Evolutionary conservation across 2,797 vertebrate species (phyloP), one percentile per base, ranked within the genome.

Genomic region (Anabas testudineus): DNA sequence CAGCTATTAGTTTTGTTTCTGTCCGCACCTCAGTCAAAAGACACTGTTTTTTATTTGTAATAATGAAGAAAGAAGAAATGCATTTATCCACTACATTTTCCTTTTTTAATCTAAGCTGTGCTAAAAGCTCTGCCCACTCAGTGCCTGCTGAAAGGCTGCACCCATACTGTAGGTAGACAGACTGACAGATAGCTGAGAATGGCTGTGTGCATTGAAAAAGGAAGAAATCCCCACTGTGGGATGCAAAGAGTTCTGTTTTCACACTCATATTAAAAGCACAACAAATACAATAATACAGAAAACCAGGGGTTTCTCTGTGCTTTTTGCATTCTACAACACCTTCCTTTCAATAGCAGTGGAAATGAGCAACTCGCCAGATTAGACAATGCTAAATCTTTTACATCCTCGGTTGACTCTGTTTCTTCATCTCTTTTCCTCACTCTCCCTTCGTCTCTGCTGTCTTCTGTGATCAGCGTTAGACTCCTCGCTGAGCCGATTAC

Each of bases 401-500:
- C 60, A 59, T 75, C 67, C 67, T 28, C 45, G 61, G 54, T 22
- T 63, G 53, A 81, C 78, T 71, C 59, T 42, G 57, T 79, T 70
- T 61, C 61, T 30, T 28, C 47, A 28, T 70, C 55, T 64, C 69
- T 59, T 67, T 61, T 47, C 54, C 64, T 76, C 78, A 58, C 69
- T 80, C 74, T 81, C 75, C 56, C 71, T 62, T 77, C 64, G 43
- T 84, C 75, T 73, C 58, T 63, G 74, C 74, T 76, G 83, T 90
- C 87, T 60, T 60, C 64, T 70, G 48, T 37, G 65, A 88, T 89
- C 85, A 88, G 82, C 1, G 60, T 87, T 67, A 78, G 48, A 49
- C 58, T 75, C 61, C 55, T 70, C 65, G 72, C 71, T 81, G 81
- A 87, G 83, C 78, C 32, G 65, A 85, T 88, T 79, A 76, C 55